phyloP scores from a whole-genome alignment of 2,888 invertebrate species.

The Lasioglossum morio region DNA sequence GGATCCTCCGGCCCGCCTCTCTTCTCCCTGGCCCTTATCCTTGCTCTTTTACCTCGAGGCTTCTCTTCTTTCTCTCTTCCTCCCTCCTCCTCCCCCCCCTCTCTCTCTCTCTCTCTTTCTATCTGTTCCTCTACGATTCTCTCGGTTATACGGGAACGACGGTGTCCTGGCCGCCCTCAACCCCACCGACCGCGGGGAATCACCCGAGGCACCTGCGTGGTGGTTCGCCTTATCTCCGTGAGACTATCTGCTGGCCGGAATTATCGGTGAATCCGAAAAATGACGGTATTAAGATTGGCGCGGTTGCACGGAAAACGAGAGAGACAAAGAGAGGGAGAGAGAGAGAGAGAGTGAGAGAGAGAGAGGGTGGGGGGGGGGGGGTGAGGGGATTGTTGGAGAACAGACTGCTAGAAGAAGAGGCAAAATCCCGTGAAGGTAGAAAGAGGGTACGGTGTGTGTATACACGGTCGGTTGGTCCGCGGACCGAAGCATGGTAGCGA shows the following conservation, averaged over 20 bases:
- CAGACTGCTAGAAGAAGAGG: not conserved
- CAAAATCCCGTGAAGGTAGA: not conserved
- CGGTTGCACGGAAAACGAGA: constrained; percentile 17
- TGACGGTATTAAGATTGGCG: constrained; percentile 65
- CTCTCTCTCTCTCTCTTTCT: not conserved
- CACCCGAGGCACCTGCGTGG: constrained; percentile 69
- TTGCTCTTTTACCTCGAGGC: constrained; percentile 7
- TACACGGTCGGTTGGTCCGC: not conserved
- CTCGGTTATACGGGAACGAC: constrained; percentile 11
- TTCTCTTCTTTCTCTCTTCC: constrained; percentile 19
- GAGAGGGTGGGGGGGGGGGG: too few relatives aligned
- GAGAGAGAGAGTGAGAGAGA: too few relatives aligned
- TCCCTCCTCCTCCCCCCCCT: not conserved
- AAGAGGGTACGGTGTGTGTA: not conserved
- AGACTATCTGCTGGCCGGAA: constrained; percentile 64
- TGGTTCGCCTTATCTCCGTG: constrained; percentile 62
- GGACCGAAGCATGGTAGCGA: not conserved
- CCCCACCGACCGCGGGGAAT: constrained; percentile 31
- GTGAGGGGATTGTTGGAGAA: not conserved
- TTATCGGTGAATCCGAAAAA: constrained; percentile 71
- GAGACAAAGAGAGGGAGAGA: not conserved
- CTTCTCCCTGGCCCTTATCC: constrained; percentile 8
- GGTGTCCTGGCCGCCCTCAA: constrained; percentile 36
- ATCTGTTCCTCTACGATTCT: not conserved
- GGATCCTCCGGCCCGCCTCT: constrained; percentile 20